These are phyloP conservation scores for Hydropotes inermis DNA, from an alignment of 2,113 vertebrate genomes.

Conservation along the genomic window DNA sequence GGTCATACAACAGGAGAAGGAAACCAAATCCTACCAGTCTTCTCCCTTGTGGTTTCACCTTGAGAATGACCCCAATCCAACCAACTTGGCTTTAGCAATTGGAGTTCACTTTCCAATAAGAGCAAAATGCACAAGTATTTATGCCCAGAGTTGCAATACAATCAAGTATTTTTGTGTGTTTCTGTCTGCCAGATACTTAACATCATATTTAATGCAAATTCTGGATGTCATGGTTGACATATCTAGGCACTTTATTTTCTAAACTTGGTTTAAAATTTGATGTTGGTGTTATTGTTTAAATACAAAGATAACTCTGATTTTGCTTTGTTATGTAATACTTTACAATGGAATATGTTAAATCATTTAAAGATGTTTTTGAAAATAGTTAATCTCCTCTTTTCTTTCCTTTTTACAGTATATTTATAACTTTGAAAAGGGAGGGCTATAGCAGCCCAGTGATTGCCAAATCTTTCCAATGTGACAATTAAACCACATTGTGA, in stretches of 20 bases:
- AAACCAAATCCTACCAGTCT: neutral
- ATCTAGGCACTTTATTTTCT: neutral
- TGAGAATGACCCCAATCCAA: neutral
- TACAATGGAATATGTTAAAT: neutral
- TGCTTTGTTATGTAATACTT: neutral
- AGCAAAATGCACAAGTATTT: neutral
- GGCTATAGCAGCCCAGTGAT: neutral
- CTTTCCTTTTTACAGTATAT: neutral
- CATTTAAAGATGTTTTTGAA: neutral
- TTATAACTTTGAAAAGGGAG: conserved; percentile 25
- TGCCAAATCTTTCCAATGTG: neutral
- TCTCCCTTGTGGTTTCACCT: neutral
- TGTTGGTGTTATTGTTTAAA: neutral
- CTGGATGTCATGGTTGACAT: neutral
- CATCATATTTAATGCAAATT: neutral
- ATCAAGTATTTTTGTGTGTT: neutral
- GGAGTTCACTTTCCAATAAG: neutral
- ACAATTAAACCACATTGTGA: neutral
- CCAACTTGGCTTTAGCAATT: neutral
- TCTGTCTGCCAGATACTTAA: neutral
- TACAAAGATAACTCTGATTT: neutral
- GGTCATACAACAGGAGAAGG: neutral
- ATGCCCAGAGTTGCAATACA: neutral
- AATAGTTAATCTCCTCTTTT: neutral
- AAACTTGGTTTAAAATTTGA: conserved; percentile 23